phyloP scores from a whole-genome alignment of 1,140 invertebrate species.

The Polyergus mexicanus region DNA sequence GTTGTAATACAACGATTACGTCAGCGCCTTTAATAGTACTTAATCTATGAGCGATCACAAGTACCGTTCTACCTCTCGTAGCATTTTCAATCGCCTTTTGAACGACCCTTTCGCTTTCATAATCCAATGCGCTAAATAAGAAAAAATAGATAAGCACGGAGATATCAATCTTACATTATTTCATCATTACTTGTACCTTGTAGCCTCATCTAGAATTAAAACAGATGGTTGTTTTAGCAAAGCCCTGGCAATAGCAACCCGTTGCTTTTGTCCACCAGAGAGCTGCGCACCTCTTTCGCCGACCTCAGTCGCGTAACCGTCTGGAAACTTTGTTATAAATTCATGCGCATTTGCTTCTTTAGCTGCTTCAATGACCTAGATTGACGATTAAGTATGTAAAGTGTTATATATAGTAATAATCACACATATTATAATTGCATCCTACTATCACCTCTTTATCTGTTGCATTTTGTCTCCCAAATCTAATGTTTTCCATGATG shows the following conservation, averaged over 20 bases:
- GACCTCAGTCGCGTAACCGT: conserved; percentile 95
- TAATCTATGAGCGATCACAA: conserved; percentile 96
- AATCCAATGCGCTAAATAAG: conserved; percentile 93
- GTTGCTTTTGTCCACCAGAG: conserved; percentile 96
- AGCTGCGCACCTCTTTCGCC: conserved; percentile 96
- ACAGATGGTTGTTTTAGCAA: conserved; percentile 95
- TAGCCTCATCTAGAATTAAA: conserved; percentile 96
- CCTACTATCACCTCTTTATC: conserved; percentile 88
- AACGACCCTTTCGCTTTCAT: conserved; percentile 95
- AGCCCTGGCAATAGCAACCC: conserved; percentile 96
- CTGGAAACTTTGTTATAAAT: conserved; percentile 95
- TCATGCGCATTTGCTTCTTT: conserved; percentile 95
- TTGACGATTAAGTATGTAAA: conserved; percentile 29
- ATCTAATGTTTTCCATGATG: conserved; percentile 97
- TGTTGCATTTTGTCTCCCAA: conserved; percentile 92
- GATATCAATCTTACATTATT: not conserved
- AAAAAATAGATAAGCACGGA: not conserved
- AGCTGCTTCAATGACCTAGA: conserved; percentile 91
- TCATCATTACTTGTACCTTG: conserved; percentile 88
- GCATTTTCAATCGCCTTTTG: conserved; percentile 94
- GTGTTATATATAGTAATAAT: not conserved
- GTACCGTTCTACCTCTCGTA: conserved; percentile 92
- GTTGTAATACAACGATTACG: conserved; percentile 94
- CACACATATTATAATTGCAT: not conserved
- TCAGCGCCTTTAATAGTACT: conserved; percentile 96